Evolutionary conservation across 1,140 invertebrate genomes (phyloP).

Genomic region (Nixonia krombeini): DNA sequence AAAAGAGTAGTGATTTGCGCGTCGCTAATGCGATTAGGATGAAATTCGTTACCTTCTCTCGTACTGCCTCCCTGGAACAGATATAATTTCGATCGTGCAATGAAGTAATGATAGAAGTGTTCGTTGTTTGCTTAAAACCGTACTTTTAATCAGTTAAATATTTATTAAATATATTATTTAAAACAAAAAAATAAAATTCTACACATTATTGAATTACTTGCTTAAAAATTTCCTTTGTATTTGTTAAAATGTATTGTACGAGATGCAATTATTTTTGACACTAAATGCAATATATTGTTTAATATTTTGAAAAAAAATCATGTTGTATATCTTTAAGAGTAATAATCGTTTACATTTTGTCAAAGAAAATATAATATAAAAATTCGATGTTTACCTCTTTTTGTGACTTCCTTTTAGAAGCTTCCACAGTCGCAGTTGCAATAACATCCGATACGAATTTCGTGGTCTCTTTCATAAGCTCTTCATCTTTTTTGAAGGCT

Average conservation of each 20-base stretch:
- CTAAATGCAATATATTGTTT: no score
- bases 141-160: no score
- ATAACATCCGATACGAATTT: constrained; percentile 67
- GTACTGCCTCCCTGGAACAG: constrained; percentile 54
- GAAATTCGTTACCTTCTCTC: constrained; percentile 55
- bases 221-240: neutral
- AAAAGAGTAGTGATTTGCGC: constrained; percentile 21
- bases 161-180: no score
- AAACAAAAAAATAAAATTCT: no score
- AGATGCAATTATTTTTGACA: no score
- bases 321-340: no score
- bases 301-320: no score
- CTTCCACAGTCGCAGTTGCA: constrained; percentile 62
- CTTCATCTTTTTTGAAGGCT: constrained; percentile 66
- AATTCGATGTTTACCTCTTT: constrained; percentile 54
- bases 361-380: no score
- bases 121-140: no score
- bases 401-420: constrained; percentile 58
- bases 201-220: no score
- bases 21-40: constrained; percentile 7
- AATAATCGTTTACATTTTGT: no score
- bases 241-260: no score
- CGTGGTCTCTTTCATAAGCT: constrained; percentile 66
- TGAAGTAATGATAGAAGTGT: neutral
- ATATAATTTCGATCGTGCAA: constrained; percentile 23